Conservation (phyloP, 2,888 invertebrate genomes). For the Stratiomys singularior region DNA sequence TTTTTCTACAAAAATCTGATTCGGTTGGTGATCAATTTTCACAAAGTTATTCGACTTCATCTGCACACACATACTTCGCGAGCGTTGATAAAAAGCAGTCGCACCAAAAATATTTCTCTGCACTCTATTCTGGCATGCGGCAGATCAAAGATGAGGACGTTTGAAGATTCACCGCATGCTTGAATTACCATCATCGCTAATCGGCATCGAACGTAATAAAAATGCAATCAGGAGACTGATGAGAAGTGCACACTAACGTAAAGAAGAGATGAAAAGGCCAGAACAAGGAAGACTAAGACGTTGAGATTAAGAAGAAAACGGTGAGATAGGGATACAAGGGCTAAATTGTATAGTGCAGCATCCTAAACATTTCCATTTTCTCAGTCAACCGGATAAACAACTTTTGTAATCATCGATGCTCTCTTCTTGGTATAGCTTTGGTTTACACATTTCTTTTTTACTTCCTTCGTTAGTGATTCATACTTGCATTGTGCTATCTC, state of each 20-base stretch:
- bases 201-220: conserved; percentile 42
- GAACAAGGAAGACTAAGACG: not conserved
- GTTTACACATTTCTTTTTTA: not conserved
- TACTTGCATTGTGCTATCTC: no score
- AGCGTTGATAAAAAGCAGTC: conserved; percentile 22
- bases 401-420: conserved; percentile 10
- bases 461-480: not conserved
- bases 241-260: not conserved
- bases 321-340: not conserved
- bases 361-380: not conserved
- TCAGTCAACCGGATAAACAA: conserved; percentile 33
- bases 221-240: conserved; percentile 31
- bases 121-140: conserved; percentile 28
- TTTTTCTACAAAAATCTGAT: not conserved
- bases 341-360: not conserved
- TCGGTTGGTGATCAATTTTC: not conserved
- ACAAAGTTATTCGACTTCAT: conserved; percentile 14
- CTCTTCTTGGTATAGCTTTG: not conserved
- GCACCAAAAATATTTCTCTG: not conserved
- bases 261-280: not conserved
- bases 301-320: not conserved
- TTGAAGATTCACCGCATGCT: conserved; percentile 43
- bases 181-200: conserved; percentile 28
- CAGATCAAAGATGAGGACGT: conserved; percentile 32
- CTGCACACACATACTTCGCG: no score